phyloP scores from a whole-genome alignment of 2,113 vertebrate genomes.

The Trachemys scripta region DNA sequence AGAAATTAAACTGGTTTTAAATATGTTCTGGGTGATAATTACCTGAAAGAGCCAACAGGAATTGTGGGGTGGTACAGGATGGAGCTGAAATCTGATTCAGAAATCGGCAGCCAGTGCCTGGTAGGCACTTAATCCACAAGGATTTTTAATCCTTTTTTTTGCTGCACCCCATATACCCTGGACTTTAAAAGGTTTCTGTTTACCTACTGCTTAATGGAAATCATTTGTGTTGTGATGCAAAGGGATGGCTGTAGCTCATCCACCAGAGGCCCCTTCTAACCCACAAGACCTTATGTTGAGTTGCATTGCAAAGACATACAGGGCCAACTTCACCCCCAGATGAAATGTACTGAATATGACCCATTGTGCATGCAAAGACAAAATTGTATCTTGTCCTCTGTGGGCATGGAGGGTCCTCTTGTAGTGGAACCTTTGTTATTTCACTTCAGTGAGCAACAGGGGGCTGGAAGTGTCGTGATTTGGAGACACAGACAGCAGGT shows the following conservation, averaged over 20 bases:
- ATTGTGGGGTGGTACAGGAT: constrained; percentile 42
- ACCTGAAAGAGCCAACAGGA: constrained; percentile 13
- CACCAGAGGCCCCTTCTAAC: not conserved
- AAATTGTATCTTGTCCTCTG: not conserved
- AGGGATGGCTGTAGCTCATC: accelerated
- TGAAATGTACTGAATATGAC: constrained; percentile 30
- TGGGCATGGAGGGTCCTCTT: not conserved
- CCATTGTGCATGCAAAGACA: accelerated
- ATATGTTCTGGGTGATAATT: constrained; percentile 62
- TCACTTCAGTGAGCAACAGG: not conserved
- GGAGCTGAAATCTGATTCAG: constrained; percentile 36
- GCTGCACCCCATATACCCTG: not conserved
- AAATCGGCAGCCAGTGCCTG: not conserved
- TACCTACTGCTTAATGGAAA: not conserved
- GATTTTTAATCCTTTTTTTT: constrained; percentile 38
- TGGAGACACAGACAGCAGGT: not conserved
- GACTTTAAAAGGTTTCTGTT: not conserved
- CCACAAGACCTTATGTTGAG: not conserved
- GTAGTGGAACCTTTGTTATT: not conserved
- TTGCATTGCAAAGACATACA: not conserved
- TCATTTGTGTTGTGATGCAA: not conserved
- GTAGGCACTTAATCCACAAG: not conserved
- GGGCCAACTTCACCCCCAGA: not conserved
- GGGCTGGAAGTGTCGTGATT: not conserved
- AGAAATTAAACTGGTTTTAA: constrained; percentile 67